Percentiles rank a stretch among this genome's conserved stretches.
Conservation (phyloP, 2,888 invertebrate species). For the Cryptus viduatorius region DNA sequence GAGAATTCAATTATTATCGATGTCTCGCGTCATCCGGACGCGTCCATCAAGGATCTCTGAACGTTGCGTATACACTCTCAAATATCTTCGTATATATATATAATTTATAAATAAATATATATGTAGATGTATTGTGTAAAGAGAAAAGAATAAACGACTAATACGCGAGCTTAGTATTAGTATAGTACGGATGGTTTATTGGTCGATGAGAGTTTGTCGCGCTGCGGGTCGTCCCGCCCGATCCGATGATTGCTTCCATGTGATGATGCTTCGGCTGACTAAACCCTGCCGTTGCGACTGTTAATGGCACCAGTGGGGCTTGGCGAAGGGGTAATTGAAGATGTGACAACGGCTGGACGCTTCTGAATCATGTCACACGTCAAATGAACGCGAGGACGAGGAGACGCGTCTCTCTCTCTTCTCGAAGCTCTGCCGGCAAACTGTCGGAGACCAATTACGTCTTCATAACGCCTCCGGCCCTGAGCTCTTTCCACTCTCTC, state of each 20-base stretch:
- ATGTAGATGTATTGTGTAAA: neutral
- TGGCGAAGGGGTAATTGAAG: constrained; percentile 81
- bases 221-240: constrained; percentile 47
- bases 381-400: constrained; percentile 81
- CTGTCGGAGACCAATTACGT: constrained; percentile 82
- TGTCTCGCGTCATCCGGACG: constrained; percentile 1
- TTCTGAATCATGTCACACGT: constrained; percentile 84
- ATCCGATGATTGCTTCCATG: constrained; percentile 77
- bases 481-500: constrained; percentile 39
- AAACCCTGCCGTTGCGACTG: constrained; percentile 42
- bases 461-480: constrained; percentile 80
- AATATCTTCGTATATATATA: neutral
- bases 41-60: constrained; percentile 1
- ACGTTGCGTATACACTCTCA: neutral
- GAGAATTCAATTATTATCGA: constrained; percentile 35
- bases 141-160: constrained; percentile 25
- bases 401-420: constrained; percentile 36
- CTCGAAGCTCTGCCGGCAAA: constrained; percentile 67
- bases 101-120: constrained; percentile 1
- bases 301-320: constrained; percentile 68
- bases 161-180: constrained; percentile 27
- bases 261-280: constrained; percentile 57
- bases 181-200: constrained; percentile 26
- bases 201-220: constrained; percentile 36
- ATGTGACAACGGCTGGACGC: constrained; percentile 84